Percentiles rank a stretch among this genome's conserved stretches.
Conservation (phyloP, 2,113 vertebrate genomes). For the Megalops atlanticus region DNA sequence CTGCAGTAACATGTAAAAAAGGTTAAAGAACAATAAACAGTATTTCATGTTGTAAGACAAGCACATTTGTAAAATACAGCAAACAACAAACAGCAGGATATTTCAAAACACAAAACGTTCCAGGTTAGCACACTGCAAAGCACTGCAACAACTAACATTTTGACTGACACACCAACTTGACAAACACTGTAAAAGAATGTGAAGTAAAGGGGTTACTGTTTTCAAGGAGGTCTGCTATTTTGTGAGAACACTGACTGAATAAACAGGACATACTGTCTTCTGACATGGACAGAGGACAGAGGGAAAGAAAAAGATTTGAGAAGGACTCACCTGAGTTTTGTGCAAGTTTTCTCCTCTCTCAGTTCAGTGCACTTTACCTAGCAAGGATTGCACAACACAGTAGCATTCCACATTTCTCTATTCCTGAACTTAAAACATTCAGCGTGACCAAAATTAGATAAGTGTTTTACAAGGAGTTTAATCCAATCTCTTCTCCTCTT, state of each 20-base stretch:
- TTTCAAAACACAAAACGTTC: neutral
- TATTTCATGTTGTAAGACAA: neutral
- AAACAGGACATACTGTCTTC: neutral
- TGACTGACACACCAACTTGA: neutral
- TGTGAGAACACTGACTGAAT: neutral
- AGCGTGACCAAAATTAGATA: slow-evolving; percentile 40
- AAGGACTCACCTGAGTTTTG: slow-evolving; percentile 65
- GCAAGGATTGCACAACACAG: slow-evolving; percentile 64
- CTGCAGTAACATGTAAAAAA: neutral
- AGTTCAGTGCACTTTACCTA: slow-evolving; percentile 44
- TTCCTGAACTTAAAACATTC: neutral
- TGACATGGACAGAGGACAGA: neutral
- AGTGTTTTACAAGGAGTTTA: slow-evolving; percentile 31
- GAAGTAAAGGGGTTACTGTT: neutral
- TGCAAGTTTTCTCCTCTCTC: slow-evolving; percentile 48
- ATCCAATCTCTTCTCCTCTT: slow-evolving; percentile 32
- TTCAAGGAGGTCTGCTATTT: neutral
- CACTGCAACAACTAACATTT: neutral
- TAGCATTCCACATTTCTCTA: slow-evolving; percentile 51
- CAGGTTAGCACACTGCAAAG: neutral
- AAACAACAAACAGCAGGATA: neutral
- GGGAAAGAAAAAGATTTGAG: slow-evolving; percentile 9
- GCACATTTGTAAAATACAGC: neutral
- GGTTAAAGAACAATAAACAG: neutral
- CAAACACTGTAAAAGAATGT: neutral